Base-by-base conservation (phyloP, 2,113 vertebrate genomes). In the Bungarus multicinctus region DNA sequence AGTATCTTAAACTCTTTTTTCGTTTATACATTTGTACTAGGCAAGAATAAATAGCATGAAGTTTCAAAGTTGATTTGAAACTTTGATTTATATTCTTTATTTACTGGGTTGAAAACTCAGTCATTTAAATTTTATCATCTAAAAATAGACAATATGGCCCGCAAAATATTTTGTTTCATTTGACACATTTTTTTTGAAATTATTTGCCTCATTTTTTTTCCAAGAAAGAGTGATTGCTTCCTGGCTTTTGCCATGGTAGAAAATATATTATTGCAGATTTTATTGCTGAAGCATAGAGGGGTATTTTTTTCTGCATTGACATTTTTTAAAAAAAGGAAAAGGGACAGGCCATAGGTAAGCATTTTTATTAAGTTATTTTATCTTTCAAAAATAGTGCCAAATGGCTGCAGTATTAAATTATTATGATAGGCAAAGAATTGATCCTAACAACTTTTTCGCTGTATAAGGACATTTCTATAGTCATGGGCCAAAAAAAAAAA, bases 331-430 rank as follows among this genome's bases (percentile, higher is more conserved):
- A 89, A 89, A 45, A 91, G 90, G 39, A 57, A 91, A 89, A 30
- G 53, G 69, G n/a, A 91, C 93, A 89, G 86, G 39, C 60, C 39
- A 50, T 39, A 93, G 54, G 60, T 91, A 93, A 91, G 87, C 54
- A 93, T 58, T 85, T 91, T 93, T 93, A 81, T 93, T 89, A 87
- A 91, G 60, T 91, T 81, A 93, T 87, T 93, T 57, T 60, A n/a
- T 89, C 90, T 89, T 88, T 91, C 87, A 58, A 50, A 58, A 91
- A 91, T 53, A 58, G 87, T 81, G 34, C 18, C 34, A 91, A 60
- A 57, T 89, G 43, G 64, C 64, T 43, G 45, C 74, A 93, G 45
- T 52, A 87, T 90, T 93, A 93, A 86, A 85, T 89, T 93, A 89
- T 88, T 90, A 43, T 50, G 88, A 91, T 86, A 60, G 53, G 87